Evolutionary conservation across 2,888 invertebrate species (phyloP), one percentile per base, ranked within the genome.

Genomic region (Protonemura montana): DNA sequence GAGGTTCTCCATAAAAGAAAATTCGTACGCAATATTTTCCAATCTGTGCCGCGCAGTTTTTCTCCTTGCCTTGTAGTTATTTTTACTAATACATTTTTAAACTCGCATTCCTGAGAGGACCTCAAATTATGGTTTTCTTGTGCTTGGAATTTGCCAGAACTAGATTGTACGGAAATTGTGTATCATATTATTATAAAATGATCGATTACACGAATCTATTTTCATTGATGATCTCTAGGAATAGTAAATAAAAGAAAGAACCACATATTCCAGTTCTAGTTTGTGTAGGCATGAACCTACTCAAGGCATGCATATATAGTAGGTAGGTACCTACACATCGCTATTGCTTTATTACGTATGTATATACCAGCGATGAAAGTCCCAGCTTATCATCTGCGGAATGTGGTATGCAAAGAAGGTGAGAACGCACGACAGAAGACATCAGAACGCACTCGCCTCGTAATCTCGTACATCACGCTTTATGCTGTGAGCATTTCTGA

Each of bases 401-500:
- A 59, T 59, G 59, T 21, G 59, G 59, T 59, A 59, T 59, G 59
- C 59, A 59, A 59, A 59, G 59, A 59, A 59, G 59, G 59, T 59
- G 59, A 59, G 59, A 59, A 59, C 59, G 21, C 7, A 59, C 59
- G 59, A 59, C 21, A 59, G 59, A 1, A 10, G 59, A 59, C 59
- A 59, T 59, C 59, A 59, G 59, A 59, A 59, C 6, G 59, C 59
- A 59, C 59, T 59, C 59, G 59, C 59, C 59, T 59, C 21, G 59
- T 59, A 59, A 59, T 59, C 59, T 59, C 1, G 59, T 59, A 10
- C 59, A 59, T 59, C 21, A 13, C 21, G 13, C 59, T 10, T 59
- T 59, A 59, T 59, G 59, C 59, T 10, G 59, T 21, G 7, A 21
- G 59, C 7, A 13, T 59, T 59, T 59, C 59, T 59, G 13, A 59